Evolutionary conservation across 1,140 invertebrate genomes (phyloP).

Genomic region (Hylyphantes graminicola): DNA sequence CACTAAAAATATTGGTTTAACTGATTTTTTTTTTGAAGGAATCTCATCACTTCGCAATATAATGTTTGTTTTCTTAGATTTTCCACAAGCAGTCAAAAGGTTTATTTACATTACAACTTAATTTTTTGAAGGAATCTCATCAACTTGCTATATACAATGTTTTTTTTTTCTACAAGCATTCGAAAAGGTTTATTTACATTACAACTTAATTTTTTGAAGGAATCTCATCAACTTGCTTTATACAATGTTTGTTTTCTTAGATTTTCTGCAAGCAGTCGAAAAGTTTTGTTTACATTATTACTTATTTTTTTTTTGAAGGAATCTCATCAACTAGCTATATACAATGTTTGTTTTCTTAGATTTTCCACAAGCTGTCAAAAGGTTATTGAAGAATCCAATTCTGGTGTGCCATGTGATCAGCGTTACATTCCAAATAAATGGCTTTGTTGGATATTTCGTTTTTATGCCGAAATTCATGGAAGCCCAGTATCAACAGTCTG

Average conservation of each 20-base stretch:
- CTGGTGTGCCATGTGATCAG: slow-evolving; percentile 78
- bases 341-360: slow-evolving; percentile 60
- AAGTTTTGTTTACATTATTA: not conserved
- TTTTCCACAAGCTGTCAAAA: slow-evolving; percentile 72
- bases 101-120: too few relatives aligned
- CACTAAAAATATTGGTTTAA: too few relatives aligned
- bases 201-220: not conserved
- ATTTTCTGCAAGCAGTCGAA: slow-evolving; percentile 24
- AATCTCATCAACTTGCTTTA: too few relatives aligned
- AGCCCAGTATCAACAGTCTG: slow-evolving; percentile 79
- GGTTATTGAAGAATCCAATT: slow-evolving; percentile 75
- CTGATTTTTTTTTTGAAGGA: not conserved
- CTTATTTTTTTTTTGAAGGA: not conserved
- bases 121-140: too few relatives aligned
- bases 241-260: slow-evolving; percentile 59
- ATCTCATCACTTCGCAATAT: not conserved
- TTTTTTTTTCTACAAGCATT: not conserved
- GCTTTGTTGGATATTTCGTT: slow-evolving; percentile 80
- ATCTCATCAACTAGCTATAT: not conserved
- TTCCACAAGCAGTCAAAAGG: slow-evolving; percentile 73
- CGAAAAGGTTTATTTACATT: not conserved
- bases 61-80: slow-evolving; percentile 61
- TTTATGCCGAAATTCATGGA: slow-evolving; percentile 83
- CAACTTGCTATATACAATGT: too few relatives aligned
- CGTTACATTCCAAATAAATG: slow-evolving; percentile 77